Percentiles rank a stretch among this genome's conserved stretches.
Conservation (phyloP, 1,140 invertebrate genomes). For the Drosophila funebris region DNA sequence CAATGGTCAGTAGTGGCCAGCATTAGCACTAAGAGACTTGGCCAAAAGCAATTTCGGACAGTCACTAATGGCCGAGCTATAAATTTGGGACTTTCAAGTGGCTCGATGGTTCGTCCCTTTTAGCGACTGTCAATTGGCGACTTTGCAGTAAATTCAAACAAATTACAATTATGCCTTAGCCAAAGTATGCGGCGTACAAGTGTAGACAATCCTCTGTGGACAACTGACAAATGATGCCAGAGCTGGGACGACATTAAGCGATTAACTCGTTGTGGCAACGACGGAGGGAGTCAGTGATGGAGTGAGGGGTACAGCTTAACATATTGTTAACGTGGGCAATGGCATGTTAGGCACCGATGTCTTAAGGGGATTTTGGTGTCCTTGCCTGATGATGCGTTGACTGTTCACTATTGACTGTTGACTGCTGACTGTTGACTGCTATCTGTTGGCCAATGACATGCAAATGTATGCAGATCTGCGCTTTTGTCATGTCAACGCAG, state of each 20-base stretch:
- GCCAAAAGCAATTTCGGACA: slow-evolving; percentile 64
- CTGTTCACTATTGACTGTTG: slow-evolving; percentile 32
- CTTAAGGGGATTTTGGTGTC: slow-evolving; percentile 78
- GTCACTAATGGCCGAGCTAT: slow-evolving; percentile 60
- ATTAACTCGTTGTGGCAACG: slow-evolving; percentile 69
- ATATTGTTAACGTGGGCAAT: slow-evolving; percentile 78
- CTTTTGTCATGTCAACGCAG: slow-evolving; percentile 83
- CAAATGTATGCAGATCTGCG: slow-evolving; percentile 83
- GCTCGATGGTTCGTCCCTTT: background rate
- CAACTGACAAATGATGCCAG: slow-evolving; percentile 73
- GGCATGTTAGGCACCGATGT: slow-evolving; percentile 61
- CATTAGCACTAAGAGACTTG: slow-evolving; percentile 58
- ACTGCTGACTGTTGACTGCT: background rate
- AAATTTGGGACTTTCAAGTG: slow-evolving; percentile 62
- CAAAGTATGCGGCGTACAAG: slow-evolving; percentile 3
- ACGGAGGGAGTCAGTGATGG: background rate
- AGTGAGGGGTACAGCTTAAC: slow-evolving; percentile 63
- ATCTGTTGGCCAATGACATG: slow-evolving; percentile 68
- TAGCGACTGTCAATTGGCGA: slow-evolving; percentile 50
- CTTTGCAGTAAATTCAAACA: slow-evolving; percentile 63
- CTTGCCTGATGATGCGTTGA: slow-evolving; percentile 76
- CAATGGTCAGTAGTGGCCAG: slow-evolving; percentile 59
- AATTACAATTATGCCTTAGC: slow-evolving; percentile 69
- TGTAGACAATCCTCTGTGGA: slow-evolving; percentile 30
- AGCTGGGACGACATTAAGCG: slow-evolving; percentile 65